A percentile compares a stretch with the other conserved stretches of the same genome.
phyloP scores from a whole-genome alignment of 2,888 invertebrate species.

The Idaea dimidiata region DNA sequence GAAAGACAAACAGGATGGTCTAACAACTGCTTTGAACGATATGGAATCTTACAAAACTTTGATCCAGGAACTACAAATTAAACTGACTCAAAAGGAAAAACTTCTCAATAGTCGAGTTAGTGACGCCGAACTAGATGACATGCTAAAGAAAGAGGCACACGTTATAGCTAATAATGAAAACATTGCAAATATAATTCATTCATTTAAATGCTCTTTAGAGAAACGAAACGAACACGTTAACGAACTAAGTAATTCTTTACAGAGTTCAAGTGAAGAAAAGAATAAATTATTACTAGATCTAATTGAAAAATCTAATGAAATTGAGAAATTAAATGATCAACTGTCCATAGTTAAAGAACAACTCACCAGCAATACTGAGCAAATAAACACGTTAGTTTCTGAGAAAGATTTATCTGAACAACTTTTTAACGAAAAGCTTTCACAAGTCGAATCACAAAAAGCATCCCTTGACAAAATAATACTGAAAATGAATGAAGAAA shows the following conservation, averaged over 20 bases:
- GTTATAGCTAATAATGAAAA: slow-evolving; percentile 67
- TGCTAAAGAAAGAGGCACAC: slow-evolving; percentile 62
- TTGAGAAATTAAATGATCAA: slow-evolving; percentile 38
- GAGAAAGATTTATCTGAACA: slow-evolving; percentile 38
- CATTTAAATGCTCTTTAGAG: slow-evolving; percentile 51
- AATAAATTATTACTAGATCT: slow-evolving; percentile 35
- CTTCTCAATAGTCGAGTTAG: slow-evolving; percentile 35
- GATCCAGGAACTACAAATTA: slow-evolving; percentile 58
- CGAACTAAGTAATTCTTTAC: slow-evolving; percentile 38
- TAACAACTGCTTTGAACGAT: slow-evolving; percentile 48
- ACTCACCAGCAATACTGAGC: slow-evolving; percentile 36
- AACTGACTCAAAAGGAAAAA: slow-evolving; percentile 46
- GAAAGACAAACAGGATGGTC: slow-evolving; percentile 47
- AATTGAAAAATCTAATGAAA: slow-evolving; percentile 39
- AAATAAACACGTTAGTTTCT: slow-evolving; percentile 40
- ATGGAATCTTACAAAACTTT: slow-evolving; percentile 53
- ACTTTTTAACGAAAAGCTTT: slow-evolving; percentile 39
- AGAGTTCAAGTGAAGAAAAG: slow-evolving; percentile 23
- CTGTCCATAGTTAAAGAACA: slow-evolving; percentile 36
- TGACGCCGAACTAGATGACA: slow-evolving; percentile 48
- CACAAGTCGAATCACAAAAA: slow-evolving; percentile 31
- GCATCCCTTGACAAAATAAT: slow-evolving; percentile 33
- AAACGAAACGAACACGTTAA: slow-evolving; percentile 53
- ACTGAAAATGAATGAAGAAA: slow-evolving; percentile 37
- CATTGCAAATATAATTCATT: slow-evolving; percentile 60